Percentiles rank a stretch among this genome's conserved stretches.
Conservation (phyloP, 2,888 invertebrate genomes). For the Oxyscelio sp. region DNA sequence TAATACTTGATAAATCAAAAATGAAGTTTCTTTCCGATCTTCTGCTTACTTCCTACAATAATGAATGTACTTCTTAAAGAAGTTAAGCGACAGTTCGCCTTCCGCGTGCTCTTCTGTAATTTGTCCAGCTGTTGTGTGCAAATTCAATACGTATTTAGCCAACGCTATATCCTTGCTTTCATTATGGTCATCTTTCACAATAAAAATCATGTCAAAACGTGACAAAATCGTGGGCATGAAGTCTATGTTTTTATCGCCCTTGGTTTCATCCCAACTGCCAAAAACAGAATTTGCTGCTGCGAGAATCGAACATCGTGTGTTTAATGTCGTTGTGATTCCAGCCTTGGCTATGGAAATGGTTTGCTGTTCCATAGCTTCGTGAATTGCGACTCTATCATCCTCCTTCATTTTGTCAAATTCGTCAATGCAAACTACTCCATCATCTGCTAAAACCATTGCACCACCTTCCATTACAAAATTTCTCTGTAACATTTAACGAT, state of each 20-base stretch:
- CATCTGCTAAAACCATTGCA: constrained; percentile 99
- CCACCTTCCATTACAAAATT: constrained; percentile 95
- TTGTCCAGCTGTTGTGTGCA: constrained; percentile 96
- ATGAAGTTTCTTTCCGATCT: too few relatives aligned
- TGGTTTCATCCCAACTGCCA: constrained; percentile 99
- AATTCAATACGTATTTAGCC: constrained; percentile 98
- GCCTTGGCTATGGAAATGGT: constrained; percentile 99
- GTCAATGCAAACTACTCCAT: constrained; percentile 99
- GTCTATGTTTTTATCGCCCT: constrained; percentile 99
- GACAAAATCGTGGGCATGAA: constrained; percentile 99
- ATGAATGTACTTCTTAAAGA: constrained; percentile 97
- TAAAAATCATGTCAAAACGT: constrained; percentile 99
- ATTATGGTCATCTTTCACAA: constrained; percentile 99
- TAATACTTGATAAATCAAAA: too few relatives aligned
- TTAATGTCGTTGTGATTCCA: constrained; percentile 99
- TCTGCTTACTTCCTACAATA: constrained; percentile 93
- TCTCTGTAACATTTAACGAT: neutral
- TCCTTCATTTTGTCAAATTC: constrained; percentile 99
- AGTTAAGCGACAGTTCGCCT: constrained; percentile 95
- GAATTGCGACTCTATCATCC: constrained; percentile 99
- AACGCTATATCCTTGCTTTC: constrained; percentile 95
- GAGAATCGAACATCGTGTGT: constrained; percentile 99
- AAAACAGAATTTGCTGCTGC: constrained; percentile 99
- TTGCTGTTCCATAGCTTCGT: constrained; percentile 99
- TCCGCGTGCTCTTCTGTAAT: constrained; percentile 89